Evolutionary conservation across 2,888 invertebrate genomes (phyloP).

Genomic region (Philereme vetulata): DNA sequence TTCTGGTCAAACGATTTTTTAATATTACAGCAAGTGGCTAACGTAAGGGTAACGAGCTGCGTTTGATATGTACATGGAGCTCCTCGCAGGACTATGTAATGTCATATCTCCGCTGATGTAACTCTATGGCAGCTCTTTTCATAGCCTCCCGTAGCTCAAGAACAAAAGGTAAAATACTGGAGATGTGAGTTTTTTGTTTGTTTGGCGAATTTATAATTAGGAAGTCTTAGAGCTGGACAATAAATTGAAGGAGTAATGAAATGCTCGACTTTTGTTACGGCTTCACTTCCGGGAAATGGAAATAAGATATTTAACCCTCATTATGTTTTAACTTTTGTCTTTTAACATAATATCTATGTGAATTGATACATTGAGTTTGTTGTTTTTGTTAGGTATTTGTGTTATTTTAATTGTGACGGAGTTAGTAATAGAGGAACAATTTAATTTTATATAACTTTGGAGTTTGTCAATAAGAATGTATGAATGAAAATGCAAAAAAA

Average conservation of each 20-base stretch:
- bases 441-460: too few relatives aligned
- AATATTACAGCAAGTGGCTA: too few relatives aligned
- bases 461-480: too few relatives aligned
- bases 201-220: constrained; percentile 53
- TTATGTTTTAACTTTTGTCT: background rate
- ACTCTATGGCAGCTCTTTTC: constrained; percentile 36
- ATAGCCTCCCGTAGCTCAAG: constrained; percentile 42
- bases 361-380: background rate
- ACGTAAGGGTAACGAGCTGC: too few relatives aligned
- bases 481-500: too few relatives aligned
- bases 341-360: background rate
- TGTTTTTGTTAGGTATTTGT: too few relatives aligned
- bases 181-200: constrained; percentile 50
- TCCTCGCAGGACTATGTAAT: too few relatives aligned
- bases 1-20: too few relatives aligned
- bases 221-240: constrained; percentile 39
- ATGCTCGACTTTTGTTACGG: constrained; percentile 23
- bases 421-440: too few relatives aligned
- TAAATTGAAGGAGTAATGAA: constrained; percentile 36
- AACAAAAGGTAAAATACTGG: constrained; percentile 52
- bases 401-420: too few relatives aligned
- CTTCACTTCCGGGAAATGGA: constrained; percentile 11
- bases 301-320: constrained; percentile 1
- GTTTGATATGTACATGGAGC: too few relatives aligned
- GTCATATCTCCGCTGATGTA: constrained; percentile 13